Evolutionary conservation across 2,113 vertebrate genomes (phyloP).

Genomic region (Scophthalmus maximus): DNA sequence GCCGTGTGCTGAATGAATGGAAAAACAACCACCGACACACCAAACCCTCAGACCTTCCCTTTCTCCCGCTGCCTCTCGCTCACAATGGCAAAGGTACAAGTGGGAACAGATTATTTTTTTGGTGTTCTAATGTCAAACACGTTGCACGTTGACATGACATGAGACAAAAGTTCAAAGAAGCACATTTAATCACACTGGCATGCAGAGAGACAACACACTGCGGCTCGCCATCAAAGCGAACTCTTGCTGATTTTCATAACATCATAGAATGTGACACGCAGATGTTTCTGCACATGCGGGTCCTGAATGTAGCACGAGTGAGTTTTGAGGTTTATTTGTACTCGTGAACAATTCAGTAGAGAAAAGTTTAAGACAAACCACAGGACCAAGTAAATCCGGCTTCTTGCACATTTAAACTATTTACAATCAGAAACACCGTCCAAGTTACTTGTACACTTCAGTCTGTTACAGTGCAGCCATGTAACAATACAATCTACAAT

Average conservation of each 20-base stretch:
- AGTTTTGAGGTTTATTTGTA: not conserved
- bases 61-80: not conserved
- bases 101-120: slow-evolving; percentile 21
- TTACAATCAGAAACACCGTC: too few relatives aligned
- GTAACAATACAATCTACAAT: not conserved
- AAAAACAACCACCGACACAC: too few relatives aligned
- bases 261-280: slow-evolving; percentile 7
- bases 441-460: not conserved
- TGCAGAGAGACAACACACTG: slow-evolving; percentile 6
- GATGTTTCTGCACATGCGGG: not conserved
- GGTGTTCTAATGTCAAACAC: slow-evolving; percentile 16
- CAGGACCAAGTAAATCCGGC: too few relatives aligned
- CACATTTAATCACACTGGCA: slow-evolving; percentile 11
- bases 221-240: slow-evolving; percentile 34
- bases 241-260: slow-evolving; percentile 39
- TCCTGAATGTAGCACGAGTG: not conserved
- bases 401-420: too few relatives aligned
- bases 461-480: not conserved
- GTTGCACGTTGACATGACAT: slow-evolving; percentile 13
- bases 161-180: slow-evolving; percentile 48
- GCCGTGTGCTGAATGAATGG: too few relatives aligned
- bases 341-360: too few relatives aligned
- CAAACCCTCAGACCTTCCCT: not conserved
- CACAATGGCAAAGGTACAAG: slow-evolving; percentile 15
- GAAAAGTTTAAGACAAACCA: too few relatives aligned